Evolutionary conservation across 1,140 invertebrate species (phyloP).

Genomic region (Trachymyrmex septentrionalis): DNA sequence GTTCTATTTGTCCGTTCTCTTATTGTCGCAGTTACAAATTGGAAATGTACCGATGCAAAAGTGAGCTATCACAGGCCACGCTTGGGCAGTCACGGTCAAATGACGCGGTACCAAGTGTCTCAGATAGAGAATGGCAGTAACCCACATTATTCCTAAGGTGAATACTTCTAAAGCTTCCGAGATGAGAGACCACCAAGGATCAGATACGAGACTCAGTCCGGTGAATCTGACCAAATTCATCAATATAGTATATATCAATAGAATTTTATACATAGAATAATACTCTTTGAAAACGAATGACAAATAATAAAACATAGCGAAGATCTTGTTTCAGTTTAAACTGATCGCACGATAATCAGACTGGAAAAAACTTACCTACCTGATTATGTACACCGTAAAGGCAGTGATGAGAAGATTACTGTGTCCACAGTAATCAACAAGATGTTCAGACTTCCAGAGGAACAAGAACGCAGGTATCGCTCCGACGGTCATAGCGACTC

Average conservation of each 20-base stretch:
- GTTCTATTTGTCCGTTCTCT: background rate
- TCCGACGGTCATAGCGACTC: constrained; percentile 89
- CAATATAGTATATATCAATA: background rate
- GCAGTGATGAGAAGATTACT: constrained; percentile 94
- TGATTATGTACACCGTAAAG: constrained; percentile 92
- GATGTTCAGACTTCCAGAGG: constrained; percentile 92
- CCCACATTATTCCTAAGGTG: constrained; percentile 94
- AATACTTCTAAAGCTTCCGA: constrained; percentile 93
- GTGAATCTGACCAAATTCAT: constrained; percentile 77
- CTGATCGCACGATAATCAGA: background rate
- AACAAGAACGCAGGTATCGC: constrained; percentile 90
- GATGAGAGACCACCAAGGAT: constrained; percentile 89
- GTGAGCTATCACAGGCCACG: constrained; percentile 93
- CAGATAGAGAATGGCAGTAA: constrained; percentile 93
- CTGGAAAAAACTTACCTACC: constrained; percentile 85
- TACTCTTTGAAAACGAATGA: background rate
- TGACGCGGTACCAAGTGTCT: constrained; percentile 93
- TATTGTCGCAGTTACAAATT: background rate
- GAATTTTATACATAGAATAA: background rate
- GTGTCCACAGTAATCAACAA: constrained; percentile 94
- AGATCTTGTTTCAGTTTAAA: background rate
- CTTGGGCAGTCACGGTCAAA: constrained; percentile 93
- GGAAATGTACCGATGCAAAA: constrained; percentile 90
- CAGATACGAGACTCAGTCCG: constrained; percentile 89
- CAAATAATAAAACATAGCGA: background rate